Conservation (phyloP, 2,888 invertebrate species). For the Theretra japonica region DNA sequence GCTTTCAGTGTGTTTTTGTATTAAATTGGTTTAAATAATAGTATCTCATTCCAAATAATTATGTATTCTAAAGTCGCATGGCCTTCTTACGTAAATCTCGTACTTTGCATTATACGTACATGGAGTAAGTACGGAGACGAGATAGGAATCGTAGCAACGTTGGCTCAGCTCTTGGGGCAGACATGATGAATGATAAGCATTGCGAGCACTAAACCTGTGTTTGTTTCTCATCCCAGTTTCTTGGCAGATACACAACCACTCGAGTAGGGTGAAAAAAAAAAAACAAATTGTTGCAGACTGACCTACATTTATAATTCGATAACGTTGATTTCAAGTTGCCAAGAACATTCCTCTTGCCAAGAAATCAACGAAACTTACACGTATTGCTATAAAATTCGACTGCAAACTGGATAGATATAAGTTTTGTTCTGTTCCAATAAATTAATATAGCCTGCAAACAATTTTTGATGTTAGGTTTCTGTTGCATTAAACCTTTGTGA, state of each 20-base stretch:
- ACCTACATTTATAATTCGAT: constrained; percentile 57
- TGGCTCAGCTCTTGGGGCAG: constrained; percentile 44
- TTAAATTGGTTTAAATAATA: too few species aligned
- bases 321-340: constrained; percentile 45
- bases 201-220: constrained; percentile 36
- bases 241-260: constrained; percentile 60
- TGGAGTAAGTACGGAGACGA: background rate
- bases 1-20: too few species aligned
- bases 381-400: constrained; percentile 35
- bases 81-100: constrained; percentile 2
- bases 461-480: background rate
- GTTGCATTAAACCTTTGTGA: background rate
- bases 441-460: background rate
- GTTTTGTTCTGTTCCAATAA: constrained; percentile 16
- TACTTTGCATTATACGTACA: background rate
- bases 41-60: too few species aligned
- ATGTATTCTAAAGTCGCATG: background rate
- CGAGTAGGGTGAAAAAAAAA: constrained; percentile 50
- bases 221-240: constrained; percentile 49
- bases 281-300: constrained; percentile 52
- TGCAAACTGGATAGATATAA: background rate
- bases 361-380: constrained; percentile 36
- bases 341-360: constrained; percentile 48
- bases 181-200: constrained; percentile 55
- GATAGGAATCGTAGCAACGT: constrained; percentile 33